Base-by-base conservation (phyloP, 2,797 vertebrate genomes). In the Falco berigora region DNA sequence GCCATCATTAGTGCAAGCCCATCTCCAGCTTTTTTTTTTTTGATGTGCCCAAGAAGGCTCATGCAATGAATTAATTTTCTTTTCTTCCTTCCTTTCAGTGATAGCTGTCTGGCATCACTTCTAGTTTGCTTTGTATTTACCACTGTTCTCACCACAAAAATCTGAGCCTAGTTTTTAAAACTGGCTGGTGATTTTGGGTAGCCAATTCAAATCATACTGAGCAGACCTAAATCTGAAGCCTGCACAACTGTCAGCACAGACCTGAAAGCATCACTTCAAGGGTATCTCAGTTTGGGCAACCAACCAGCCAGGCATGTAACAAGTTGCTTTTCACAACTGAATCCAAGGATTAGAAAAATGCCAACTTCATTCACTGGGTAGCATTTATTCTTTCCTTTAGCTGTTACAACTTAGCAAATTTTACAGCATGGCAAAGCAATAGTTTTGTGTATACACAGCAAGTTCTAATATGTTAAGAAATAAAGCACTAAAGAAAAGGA, bases 131-230 rank as follows among this genome's bases (percentile, higher is more conserved):
- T 94, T 92, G 71, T 79, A 76, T 84, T 73, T n/a, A 94, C 85
- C 79, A 59, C 76, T 84, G 42, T 14, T 84, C 90, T 75, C 58
- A 44, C 87, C 88, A 93, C 86, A 91, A 72, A 74, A 94, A 88
- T 76, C 56, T 20, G 28, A 93, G 71, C 74, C 89, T 87, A 3
- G 4, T 69, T 95, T 88, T 71, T 66, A 86, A 84, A 90, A 86
- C 30, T 11, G 9, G 38, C 62, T 91, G 80, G 69, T 89, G 59
- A 86, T 67, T 95, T 95, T 86, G 90, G 93, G 94, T 95, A 91
- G 92, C 71, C 90, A 94, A 81, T 63, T 76, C 88, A 84, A 78
- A 72, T 52, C 73, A 67, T 6, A 52, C 42, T 84, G 49, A 84
- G 81, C 50, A 92, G 91, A 66, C 47, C 72, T 55, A 59, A 80